Evolutionary conservation across 1,140 invertebrate genomes (phyloP).

Genomic region (Drosophila trapezifrons): DNA sequence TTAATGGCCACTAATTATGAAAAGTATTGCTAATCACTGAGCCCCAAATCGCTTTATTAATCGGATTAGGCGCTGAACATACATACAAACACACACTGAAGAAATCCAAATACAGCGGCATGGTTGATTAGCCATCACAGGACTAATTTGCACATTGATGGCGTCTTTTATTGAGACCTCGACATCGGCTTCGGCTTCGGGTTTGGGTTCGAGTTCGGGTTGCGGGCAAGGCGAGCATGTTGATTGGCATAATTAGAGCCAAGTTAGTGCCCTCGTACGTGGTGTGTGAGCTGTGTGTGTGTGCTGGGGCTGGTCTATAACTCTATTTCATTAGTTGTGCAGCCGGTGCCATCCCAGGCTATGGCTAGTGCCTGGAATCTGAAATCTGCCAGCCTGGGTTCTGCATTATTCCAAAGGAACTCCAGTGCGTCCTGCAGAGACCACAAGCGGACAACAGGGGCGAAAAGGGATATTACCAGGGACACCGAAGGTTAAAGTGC

Average conservation of each 20-base stretch:
- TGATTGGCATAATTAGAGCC: conserved; percentile 74
- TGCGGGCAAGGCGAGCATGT: conserved; percentile 48
- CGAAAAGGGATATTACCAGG: too few relatives aligned
- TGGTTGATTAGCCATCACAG: conserved; percentile 68
- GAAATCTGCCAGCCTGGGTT: conserved; percentile 26
- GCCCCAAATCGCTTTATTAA: conserved; percentile 76
- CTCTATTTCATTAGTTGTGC: conserved; percentile 71
- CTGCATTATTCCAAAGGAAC: conserved; percentile 56
- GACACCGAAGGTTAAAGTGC: not conserved
- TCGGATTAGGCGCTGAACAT: conserved; percentile 61
- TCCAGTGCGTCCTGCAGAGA: conserved; percentile 6
- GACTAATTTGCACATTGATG: conserved; percentile 81
- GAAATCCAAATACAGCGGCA: conserved; percentile 9
- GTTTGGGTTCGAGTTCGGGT: too few relatives aligned
- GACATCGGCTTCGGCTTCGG: conserved; percentile 22
- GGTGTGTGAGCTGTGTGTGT: conserved; percentile 10
- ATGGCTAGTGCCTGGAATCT: conserved; percentile 9
- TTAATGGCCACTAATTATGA: conserved; percentile 72
- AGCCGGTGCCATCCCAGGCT: conserved; percentile 47
- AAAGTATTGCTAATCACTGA: conserved; percentile 79
- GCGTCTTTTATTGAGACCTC: conserved; percentile 72
- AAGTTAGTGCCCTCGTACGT: conserved; percentile 42
- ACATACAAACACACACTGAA: conserved; percentile 17
- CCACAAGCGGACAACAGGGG: conserved; percentile 19
- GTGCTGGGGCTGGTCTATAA: conserved; percentile 40